Base-by-base conservation (phyloP, 2,888 invertebrate species). In the Epinotia nisella region DNA sequence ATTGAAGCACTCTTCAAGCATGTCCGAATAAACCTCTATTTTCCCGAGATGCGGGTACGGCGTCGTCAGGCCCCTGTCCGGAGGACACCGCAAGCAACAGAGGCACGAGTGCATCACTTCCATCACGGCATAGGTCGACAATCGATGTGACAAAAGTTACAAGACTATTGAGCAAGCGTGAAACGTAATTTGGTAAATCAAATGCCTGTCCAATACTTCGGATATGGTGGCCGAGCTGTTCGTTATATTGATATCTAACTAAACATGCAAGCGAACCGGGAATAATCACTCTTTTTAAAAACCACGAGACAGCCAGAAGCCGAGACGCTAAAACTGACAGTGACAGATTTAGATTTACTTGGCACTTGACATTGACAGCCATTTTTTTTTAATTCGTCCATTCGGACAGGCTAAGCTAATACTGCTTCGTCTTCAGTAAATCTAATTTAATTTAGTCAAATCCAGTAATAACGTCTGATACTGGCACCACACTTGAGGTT, bases 61-160 rank as follows among this genome's bases (percentile, higher is more conserved):
- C n/a, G 49, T 49, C n/a, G 49, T 49, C n/a, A 49, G n/a, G 13
- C n/a, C n/a, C 49, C n/a, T 49, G 49, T 49, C 49, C n/a, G 49
- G 49, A 5, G 49, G 49, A n/a, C n/a, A 49, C 15, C n/a, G n/a
- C n/a, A 49, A n/a, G n/a, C 49, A 49, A 13, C 49, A 49, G n/a
- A n/a, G n/a, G n/a, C 49, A 49, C 15, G 49, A 49, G n/a, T 49
- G 15, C 7, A 49, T 49, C 49, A 49, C 49, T 1, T 49, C 45
- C 45, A 45, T 45, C 45, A 45, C 15, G 15, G 45, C 13, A 45
- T 45, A 45, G 15, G 41, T 41, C 13, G 13, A 35, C 35, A 7
- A 35, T 35, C 41, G 41, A 41, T 41, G 13, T 13, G 41, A 41
- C 13, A 1, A 11, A 41, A 41, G 13, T 41, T 41, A 45, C 13